A percentile compares a stretch with the other conserved stretches of the same genome.
Conservation (phyloP, 2,888 invertebrate species). For the Oscheius sp. region DNA sequence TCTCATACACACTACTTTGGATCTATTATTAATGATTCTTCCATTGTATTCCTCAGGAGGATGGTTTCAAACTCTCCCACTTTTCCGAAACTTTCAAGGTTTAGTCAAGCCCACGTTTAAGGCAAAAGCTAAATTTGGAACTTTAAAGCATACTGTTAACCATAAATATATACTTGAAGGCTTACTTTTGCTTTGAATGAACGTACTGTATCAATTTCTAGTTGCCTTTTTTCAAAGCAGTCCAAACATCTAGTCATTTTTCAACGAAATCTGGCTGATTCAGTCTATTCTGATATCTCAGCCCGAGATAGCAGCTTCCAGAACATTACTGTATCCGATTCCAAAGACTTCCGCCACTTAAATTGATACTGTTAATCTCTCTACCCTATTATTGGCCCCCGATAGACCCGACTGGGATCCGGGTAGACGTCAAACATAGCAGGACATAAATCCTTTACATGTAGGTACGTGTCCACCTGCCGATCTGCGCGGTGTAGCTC, state of each 20-base stretch:
- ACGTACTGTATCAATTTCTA: too few relatives aligned
- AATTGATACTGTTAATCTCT: constrained; percentile 17
- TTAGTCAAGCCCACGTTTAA: too few relatives aligned
- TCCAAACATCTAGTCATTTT: neutral
- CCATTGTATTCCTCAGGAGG: too few relatives aligned
- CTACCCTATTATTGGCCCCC: neutral
- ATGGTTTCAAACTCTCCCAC: too few relatives aligned
- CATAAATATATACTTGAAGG: too few relatives aligned
- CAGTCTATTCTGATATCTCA: neutral
- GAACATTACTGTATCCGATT: neutral
- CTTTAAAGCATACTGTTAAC: too few relatives aligned
- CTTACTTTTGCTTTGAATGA: too few relatives aligned
- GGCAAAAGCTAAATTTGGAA: too few relatives aligned
- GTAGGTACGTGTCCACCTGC: constrained; percentile 35
- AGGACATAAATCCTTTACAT: constrained; percentile 26
- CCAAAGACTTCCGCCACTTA: neutral
- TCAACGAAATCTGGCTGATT: neutral
- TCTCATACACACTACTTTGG: too few relatives aligned
- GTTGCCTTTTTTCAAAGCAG: neutral
- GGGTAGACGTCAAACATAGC: constrained; percentile 11
- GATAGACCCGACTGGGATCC: neutral
- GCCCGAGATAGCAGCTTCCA: neutral
- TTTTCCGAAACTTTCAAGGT: too few relatives aligned
- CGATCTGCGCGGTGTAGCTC: constrained; percentile 38
- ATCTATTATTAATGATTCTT: too few relatives aligned